Conservation (phyloP, 2,113 vertebrate species). For the Riparia riparia region DNA sequence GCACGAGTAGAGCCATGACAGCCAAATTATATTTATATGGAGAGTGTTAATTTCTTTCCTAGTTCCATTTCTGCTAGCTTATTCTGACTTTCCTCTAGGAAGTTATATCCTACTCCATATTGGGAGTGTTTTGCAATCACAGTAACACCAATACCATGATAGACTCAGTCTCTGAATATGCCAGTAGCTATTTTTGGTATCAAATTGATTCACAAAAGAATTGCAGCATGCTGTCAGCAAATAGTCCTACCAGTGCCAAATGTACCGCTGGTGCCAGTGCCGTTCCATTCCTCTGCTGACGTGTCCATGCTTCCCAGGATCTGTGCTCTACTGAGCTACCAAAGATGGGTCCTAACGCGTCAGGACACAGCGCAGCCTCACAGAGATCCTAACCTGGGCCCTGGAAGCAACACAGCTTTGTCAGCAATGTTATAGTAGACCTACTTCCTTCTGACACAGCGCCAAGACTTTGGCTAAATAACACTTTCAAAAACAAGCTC, state of each 20-base stretch:
- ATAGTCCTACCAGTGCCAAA: background rate
- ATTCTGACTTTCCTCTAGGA: background rate
- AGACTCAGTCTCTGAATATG: background rate
- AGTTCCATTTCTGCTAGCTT: background rate
- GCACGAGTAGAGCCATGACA: background rate
- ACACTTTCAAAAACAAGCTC: background rate
- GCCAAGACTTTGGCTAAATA: background rate
- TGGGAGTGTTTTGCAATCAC: background rate
- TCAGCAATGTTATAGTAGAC: background rate
- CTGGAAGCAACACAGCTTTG: background rate
- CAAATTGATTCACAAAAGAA: background rate
- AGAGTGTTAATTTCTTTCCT: background rate
- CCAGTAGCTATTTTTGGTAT: background rate
- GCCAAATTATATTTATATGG: background rate
- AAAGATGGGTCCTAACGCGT: background rate
- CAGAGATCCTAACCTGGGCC: background rate
- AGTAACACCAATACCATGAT: background rate
- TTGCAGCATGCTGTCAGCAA: background rate
- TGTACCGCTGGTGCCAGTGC: background rate
- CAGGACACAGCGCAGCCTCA: background rate
- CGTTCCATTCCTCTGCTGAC: background rate
- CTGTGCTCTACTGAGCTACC: background rate
- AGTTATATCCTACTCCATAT: background rate
- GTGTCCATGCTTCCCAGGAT: background rate
- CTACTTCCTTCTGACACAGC: background rate